Percentiles rank a stretch among this genome's conserved stretches.
phyloP scores from a whole-genome alignment of 2,797 vertebrate genomes.

The Eulemur albifrons region DNA sequence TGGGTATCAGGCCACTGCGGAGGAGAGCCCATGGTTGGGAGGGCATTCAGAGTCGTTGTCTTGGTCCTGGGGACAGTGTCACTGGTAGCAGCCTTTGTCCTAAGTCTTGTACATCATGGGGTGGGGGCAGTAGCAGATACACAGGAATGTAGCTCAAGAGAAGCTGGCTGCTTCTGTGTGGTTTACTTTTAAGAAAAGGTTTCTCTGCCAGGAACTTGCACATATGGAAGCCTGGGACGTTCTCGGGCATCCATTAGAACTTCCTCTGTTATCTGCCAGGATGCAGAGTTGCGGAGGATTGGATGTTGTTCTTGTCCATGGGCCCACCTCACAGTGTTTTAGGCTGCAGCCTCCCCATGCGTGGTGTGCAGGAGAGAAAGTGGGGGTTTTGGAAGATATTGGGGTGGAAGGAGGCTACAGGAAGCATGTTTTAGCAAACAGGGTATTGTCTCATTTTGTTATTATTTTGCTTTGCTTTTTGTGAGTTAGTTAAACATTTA shows the following conservation, averaged over 20 bases:
- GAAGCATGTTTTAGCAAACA: not conserved
- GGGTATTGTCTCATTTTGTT: not conserved
- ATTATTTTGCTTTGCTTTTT: not conserved
- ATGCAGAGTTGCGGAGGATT: not conserved
- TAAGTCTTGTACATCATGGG: not conserved
- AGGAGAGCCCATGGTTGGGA: not conserved
- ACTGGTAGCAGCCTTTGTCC: not conserved
- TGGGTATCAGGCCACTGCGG: accelerated
- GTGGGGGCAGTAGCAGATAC: not conserved
- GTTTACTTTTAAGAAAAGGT: conserved; percentile 41
- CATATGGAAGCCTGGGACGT: conserved; percentile 10
- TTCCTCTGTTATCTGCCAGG: not conserved
- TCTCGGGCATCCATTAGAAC: not conserved
- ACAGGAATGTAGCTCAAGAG: conserved; percentile 17
- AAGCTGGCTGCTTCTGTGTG: not conserved
- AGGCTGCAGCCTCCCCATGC: not conserved
- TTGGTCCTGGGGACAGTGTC: not conserved
- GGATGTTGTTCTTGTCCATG: not conserved
- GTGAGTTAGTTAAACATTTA: not conserved
- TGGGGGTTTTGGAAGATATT: accelerated
- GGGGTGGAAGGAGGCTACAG: not conserved
- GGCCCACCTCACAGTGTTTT: not conserved
- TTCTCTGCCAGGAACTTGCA: conserved; percentile 47
- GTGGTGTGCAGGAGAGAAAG: not conserved
- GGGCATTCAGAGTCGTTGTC: not conserved